Conservation (phyloP, 2,888 invertebrate genomes). For the Eurytoma californica region DNA sequence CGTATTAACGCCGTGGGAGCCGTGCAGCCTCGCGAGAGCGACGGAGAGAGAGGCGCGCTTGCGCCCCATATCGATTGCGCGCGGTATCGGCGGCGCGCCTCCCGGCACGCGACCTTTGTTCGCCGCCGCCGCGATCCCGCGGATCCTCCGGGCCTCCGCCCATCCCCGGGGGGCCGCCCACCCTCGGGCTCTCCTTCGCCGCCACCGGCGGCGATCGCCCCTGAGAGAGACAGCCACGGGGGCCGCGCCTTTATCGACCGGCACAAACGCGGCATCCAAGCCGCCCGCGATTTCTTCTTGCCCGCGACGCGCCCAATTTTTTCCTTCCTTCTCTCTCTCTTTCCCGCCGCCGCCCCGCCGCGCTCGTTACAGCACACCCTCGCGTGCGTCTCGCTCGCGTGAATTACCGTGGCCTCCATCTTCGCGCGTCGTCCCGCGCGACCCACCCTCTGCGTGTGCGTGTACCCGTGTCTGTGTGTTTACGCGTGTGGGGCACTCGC, state of each 20-base stretch:
- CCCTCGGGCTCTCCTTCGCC: slow-evolving; percentile 13
- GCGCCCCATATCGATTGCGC: too few relatives aligned
- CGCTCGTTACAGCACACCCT: background rate
- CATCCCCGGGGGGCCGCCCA: too few relatives aligned
- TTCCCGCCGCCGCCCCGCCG: background rate
- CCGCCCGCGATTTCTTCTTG: slow-evolving; percentile 18
- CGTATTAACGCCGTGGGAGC: background rate
- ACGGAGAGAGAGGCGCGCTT: background rate
- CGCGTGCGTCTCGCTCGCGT: too few relatives aligned
- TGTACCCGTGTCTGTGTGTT: background rate
- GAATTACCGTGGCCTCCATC: background rate
- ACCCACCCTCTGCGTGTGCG: slow-evolving; percentile 3
- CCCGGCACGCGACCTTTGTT: slow-evolving; percentile 32
- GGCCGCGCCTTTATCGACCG: slow-evolving; percentile 57
- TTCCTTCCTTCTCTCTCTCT: background rate
- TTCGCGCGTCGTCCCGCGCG: background rate
- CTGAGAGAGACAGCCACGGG: background rate
- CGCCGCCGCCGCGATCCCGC: background rate
- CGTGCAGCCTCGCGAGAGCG: too few relatives aligned
- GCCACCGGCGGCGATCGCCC: background rate
- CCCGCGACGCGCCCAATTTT: slow-evolving; percentile 7
- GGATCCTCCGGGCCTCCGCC: too few relatives aligned
- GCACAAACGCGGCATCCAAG: slow-evolving; percentile 27
- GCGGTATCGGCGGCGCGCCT: background rate
- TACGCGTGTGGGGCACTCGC: background rate